Evolutionary conservation across 1,140 invertebrate species (phyloP), one percentile per base, ranked within the genome.

Genomic region (Drosophila funebris): DNA sequence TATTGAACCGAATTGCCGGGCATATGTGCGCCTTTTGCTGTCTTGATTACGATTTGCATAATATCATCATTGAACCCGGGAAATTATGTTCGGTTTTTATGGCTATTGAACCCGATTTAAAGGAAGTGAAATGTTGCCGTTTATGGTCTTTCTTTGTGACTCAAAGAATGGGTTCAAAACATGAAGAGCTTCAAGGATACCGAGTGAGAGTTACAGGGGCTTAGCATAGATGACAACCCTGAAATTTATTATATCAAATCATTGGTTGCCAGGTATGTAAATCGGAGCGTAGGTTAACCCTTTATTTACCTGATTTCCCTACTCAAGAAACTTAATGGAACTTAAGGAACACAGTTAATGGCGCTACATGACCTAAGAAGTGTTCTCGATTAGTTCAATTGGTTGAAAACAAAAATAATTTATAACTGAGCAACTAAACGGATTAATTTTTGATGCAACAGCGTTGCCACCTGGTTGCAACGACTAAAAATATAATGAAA

Each of bases 1-100:
- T 85, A 85, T 85, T 85, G 78, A 72, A 56, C 74, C 66, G 71
- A 72, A 87, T 85, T 85, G 82, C 64, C 50, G 20, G 29, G 61
- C 81, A 85, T 87, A 85, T 87, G 82, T 85, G 74, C 74, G 43
- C 18, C 16, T 46, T 60, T 27, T 60, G 78, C 74, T 72, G 64
- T 77, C 73, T 62, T 77, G 81, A 85, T 81, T 84, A 70, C 77
- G 68, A 82, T 87, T 87, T 88, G 83, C 82, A 87, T 87, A 82
- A 87, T 88, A 88, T 76, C 76, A 88, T 88, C 82, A 52, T 87
- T 87, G 43, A 31, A 60, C 44, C 58, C 48, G 44, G 70, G 52
- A 79, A 85, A 87, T 85, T 85, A 85, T 87, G 82, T 76, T 81
- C 64, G 60, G 67, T 61, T 81, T 84, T 84, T 87, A 84, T 54